A percentile compares a stretch with the other conserved stretches of the same genome.
Evolutionary conservation across 2,888 invertebrate species (phyloP).

Genomic region (Osedax frankpressi): DNA sequence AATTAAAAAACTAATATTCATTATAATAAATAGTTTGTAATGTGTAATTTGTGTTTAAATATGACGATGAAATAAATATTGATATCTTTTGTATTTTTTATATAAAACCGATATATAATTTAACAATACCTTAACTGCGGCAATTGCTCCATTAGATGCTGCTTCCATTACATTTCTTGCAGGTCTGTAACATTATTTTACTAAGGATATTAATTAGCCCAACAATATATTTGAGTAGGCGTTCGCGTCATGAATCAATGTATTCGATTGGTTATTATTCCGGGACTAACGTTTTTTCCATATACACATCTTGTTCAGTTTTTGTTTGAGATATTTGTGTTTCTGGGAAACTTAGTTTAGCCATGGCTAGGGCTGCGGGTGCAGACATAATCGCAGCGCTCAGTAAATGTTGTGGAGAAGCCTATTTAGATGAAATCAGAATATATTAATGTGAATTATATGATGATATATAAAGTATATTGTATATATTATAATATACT

Average conservation of each 20-base stretch:
- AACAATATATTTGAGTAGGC: too few species aligned
- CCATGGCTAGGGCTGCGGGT: slow-evolving; percentile 73
- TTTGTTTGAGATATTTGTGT: slow-evolving; percentile 65
- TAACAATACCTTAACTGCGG: slow-evolving; percentile 58
- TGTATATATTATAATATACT: background rate
- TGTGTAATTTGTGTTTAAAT: too few species aligned
- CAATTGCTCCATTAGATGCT: slow-evolving; percentile 70
- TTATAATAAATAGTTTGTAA: too few species aligned
- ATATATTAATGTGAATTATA: slow-evolving; percentile 11
- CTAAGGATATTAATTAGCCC: too few species aligned
- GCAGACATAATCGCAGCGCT: slow-evolving; percentile 91
- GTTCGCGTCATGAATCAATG: too few species aligned
- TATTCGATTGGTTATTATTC: too few species aligned
- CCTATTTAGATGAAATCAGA: slow-evolving; percentile 17
- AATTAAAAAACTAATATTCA: too few species aligned
- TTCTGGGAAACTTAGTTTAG: slow-evolving; percentile 83
- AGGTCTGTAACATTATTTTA: slow-evolving; percentile 57
- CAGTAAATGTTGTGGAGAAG: slow-evolving; percentile 63
- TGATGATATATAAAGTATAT: background rate
- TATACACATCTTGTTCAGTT: slow-evolving; percentile 58
- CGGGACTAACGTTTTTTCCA: slow-evolving; percentile 47
- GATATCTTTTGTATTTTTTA: too few species aligned
- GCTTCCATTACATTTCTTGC: slow-evolving; percentile 74
- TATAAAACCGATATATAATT: too few species aligned
- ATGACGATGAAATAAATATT: too few species aligned